Conservation (phyloP, 2,797 vertebrate genomes). For the Xiphorhynchus erythropygius region DNA sequence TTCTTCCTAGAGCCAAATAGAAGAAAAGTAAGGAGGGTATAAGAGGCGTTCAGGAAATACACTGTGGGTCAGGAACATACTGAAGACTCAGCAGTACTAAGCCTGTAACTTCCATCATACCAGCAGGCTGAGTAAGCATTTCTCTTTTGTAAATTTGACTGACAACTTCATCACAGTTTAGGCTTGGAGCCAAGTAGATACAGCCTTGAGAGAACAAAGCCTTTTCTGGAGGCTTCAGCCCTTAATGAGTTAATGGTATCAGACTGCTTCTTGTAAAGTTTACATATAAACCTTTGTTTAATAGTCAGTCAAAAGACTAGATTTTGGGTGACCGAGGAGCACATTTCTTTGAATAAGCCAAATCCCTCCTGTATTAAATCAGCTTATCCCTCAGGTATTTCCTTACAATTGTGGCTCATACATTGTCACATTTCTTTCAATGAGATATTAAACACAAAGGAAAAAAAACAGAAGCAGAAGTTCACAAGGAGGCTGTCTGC, state of each 20-base stretch:
- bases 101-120: neutral
- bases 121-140: neutral
- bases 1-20: neutral
- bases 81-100: constrained; percentile 2
- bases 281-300: neutral
- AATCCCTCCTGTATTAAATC: neutral
- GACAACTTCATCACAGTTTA: neutral
- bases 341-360: neutral
- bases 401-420: neutral
- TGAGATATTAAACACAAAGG: constrained; percentile 2
- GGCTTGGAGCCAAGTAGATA: neutral
- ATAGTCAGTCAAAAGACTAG: neutral
- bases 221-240: neutral
- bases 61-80: neutral
- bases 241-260: neutral
- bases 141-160: neutral
- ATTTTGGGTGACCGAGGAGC: neutral
- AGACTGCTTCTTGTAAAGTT: neutral
- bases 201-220: neutral
- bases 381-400: constrained; percentile 4
- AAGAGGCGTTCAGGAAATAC: neutral
- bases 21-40: neutral
- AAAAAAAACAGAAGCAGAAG: neutral
- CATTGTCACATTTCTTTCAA: neutral
- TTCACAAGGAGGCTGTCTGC: neutral